These are phyloP conservation scores for Camelus dromedarius DNA, from an alignment of 2,113 vertebrate species.

Conservation along the genomic window DNA sequence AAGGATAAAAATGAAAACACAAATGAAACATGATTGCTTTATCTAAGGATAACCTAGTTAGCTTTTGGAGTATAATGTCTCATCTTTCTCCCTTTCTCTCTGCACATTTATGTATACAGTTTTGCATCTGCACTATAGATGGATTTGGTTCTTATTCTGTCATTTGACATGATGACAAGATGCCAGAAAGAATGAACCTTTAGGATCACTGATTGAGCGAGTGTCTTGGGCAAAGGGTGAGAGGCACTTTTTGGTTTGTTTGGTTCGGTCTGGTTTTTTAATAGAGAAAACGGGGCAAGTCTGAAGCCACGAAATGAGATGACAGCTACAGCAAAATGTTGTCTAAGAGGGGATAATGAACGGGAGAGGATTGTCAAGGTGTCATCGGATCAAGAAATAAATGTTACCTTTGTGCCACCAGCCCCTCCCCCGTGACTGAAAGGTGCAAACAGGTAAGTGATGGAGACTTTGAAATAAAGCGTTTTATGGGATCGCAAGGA, in stretches of 20 bases:
- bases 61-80: not conserved
- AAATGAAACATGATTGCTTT: not conserved
- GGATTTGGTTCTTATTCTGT: not conserved
- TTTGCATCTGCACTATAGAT: not conserved
- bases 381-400: too few species aligned
- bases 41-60: not conserved
- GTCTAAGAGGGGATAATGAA: not conserved
- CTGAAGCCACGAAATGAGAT: not conserved
- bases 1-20: not conserved
- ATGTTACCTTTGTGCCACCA: not conserved
- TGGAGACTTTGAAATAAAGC: not conserved
- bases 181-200: not conserved
- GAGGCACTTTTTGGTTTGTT: not conserved
- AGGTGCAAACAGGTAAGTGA: not conserved
- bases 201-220: not conserved
- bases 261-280: not conserved
- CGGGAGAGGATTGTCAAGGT: not conserved
- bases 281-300: not conserved
- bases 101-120: fast-evolving
- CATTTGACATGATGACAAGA: not conserved
- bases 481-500: not conserved
- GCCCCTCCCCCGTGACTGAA: not conserved
- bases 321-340: not conserved
- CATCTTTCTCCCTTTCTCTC: not conserved
- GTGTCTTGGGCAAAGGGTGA: not conserved